These are phyloP conservation scores for Acleris holmiana DNA, from an alignment of 2,888 invertebrate genomes.

Conservation along the genomic window DNA sequence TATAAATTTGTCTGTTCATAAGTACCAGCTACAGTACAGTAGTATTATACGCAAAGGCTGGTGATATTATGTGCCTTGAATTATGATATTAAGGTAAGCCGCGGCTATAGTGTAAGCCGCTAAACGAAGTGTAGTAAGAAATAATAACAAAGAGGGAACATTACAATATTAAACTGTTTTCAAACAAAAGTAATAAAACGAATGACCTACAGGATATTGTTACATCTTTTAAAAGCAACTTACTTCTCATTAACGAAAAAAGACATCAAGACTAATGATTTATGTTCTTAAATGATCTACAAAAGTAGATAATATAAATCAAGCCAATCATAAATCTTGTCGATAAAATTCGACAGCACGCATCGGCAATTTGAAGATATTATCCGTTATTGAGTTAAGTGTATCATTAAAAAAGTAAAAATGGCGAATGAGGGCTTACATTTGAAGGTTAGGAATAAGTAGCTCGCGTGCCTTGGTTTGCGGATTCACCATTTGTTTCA, in stretches of 20 bases:
- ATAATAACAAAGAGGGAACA: too few species aligned
- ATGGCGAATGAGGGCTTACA: slow-evolving; percentile 13
- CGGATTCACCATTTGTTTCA: slow-evolving; percentile 24
- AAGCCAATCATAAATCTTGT: slow-evolving; percentile 35
- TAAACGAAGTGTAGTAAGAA: too few species aligned
- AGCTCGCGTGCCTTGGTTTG: slow-evolving; percentile 22
- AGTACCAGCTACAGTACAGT: too few species aligned
- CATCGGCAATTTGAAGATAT: slow-evolving; percentile 34
- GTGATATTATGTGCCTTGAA: too few species aligned
- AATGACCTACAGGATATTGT: too few species aligned
- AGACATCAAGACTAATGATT: slow-evolving; percentile 28
- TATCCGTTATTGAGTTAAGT: slow-evolving; percentile 35
- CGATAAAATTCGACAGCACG: slow-evolving; percentile 33
- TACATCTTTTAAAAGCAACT: too few species aligned
- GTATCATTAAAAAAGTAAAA: slow-evolving; percentile 31
- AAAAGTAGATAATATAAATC: slow-evolving; percentile 33
- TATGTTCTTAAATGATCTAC: slow-evolving; percentile 24
- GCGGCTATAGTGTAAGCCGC: too few species aligned
- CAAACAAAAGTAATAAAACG: too few species aligned
- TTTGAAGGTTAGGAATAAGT: slow-evolving; percentile 24
- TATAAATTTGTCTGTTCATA: too few species aligned
- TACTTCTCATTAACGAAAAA: slow-evolving; percentile 9
- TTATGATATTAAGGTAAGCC: too few species aligned
- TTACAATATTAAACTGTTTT: too few species aligned
- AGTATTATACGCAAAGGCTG: too few species aligned